phyloP scores from a whole-genome alignment of 2,888 invertebrate species.

The Tolmerus cingulatus region DNA sequence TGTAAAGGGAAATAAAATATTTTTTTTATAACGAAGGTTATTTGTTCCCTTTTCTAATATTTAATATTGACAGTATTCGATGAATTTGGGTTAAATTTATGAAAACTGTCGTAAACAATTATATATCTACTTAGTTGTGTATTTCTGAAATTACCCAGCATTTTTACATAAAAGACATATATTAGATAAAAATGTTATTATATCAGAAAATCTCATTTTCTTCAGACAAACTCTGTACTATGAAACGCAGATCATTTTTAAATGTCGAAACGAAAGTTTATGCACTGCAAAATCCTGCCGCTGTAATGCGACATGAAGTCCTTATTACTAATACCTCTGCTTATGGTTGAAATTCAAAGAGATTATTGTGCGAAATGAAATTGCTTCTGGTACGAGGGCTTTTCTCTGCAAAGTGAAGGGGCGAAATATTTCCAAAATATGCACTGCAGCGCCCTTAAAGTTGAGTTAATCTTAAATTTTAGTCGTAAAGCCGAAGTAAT shows the following conservation, averaged over 20 bases:
- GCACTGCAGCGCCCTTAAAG: neutral
- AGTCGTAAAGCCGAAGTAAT: conserved; percentile 12
- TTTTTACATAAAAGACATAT: too few species aligned
- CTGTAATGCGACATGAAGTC: neutral
- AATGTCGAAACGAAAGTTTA: neutral
- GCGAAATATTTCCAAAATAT: neutral
- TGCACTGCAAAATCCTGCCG: neutral
- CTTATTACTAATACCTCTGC: neutral
- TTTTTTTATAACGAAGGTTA: too few species aligned
- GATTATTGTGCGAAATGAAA: neutral
- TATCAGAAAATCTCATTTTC: too few species aligned
- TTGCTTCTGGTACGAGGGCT: neutral
- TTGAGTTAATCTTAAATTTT: neutral
- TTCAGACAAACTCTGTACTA: too few species aligned
- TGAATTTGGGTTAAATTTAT: too few species aligned
- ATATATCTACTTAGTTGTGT: too few species aligned
- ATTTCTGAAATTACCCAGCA: too few species aligned
- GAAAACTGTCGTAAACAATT: too few species aligned
- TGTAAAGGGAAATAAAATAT: too few species aligned
- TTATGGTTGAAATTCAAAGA: neutral
- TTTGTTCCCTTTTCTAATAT: too few species aligned
- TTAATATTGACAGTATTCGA: too few species aligned
- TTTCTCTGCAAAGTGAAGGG: neutral
- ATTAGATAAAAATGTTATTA: too few species aligned
- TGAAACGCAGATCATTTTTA: neutral